phyloP scores from a whole-genome alignment of 2,888 invertebrate genomes.

The Iselma pallidipennis region DNA sequence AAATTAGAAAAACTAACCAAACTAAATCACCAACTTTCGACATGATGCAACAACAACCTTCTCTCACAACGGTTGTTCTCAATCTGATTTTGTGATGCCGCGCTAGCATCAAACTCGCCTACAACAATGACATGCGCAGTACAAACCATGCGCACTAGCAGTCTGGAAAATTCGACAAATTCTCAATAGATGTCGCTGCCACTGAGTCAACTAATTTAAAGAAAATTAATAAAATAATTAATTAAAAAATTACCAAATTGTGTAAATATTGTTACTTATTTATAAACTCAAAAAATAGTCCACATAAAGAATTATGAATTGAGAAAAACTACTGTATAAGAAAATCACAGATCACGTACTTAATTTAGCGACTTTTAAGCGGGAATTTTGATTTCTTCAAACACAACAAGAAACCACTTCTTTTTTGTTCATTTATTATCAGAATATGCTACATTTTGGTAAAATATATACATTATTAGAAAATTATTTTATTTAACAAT shows the following conservation, averaged over 20 bases:
- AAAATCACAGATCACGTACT: background rate
- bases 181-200: background rate
- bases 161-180: background rate
- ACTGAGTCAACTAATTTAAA: too few species aligned
- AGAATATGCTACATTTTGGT: background rate
- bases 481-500: background rate
- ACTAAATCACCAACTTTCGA: constrained; percentile 71
- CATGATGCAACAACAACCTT: constrained; percentile 51
- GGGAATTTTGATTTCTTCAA: background rate
- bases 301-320: too few species aligned
- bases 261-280: too few species aligned
- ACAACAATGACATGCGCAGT: constrained; percentile 20
- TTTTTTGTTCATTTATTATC: too few species aligned
- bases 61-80: constrained; percentile 33
- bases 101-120: constrained; percentile 28
- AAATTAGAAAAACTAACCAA: constrained; percentile 61
- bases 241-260: too few species aligned
- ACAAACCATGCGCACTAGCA: background rate
- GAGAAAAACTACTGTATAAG: too few species aligned
- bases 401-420: too few species aligned
- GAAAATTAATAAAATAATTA: too few species aligned
- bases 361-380: background rate
- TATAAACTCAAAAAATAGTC: too few species aligned
- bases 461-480: background rate
- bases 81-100: constrained; percentile 43